Evolutionary conservation across 2,113 vertebrate genomes (phyloP).

Genomic region (Dunckerocampus dactyliophorus): DNA sequence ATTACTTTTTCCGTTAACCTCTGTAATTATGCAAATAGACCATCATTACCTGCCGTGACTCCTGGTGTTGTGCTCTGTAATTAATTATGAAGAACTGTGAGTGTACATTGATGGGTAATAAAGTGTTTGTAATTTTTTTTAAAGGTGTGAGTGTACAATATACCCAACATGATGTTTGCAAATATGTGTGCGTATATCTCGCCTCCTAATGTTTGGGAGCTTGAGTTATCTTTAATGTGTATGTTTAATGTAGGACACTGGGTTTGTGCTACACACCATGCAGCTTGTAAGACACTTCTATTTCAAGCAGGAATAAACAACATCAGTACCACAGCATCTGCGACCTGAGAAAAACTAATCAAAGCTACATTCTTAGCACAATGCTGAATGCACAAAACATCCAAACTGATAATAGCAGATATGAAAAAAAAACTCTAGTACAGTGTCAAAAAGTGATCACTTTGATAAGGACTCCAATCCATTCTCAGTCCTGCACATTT

Average conservation of each 20-base stretch:
- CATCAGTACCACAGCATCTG: background rate
- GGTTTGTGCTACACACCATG: no score
- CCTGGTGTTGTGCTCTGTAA: slow-evolving; percentile 53
- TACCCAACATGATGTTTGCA: slow-evolving; percentile 11
- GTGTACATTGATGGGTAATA: slow-evolving; percentile 41
- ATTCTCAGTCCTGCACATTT: background rate
- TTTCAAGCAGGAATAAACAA: background rate
- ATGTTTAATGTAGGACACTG: no score
- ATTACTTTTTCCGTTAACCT: slow-evolving; percentile 66
- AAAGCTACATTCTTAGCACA: background rate
- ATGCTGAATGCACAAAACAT: background rate
- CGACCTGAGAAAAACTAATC: background rate
- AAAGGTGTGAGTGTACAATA: slow-evolving; percentile 4
- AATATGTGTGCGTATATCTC: background rate
- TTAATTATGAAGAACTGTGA: slow-evolving; percentile 40
- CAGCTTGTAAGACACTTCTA: background rate
- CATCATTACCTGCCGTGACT: slow-evolving; percentile 58
- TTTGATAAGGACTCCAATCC: background rate
- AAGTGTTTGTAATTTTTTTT: slow-evolving; percentile 37
- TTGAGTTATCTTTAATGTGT: no score
- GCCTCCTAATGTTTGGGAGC: background rate
- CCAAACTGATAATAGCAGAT: background rate
- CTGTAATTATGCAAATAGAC: slow-evolving; percentile 70
- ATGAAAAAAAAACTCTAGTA: background rate
- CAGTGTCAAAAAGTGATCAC: background rate